Evolutionary conservation across 2,888 invertebrate species (phyloP), one percentile per base, ranked within the genome.

Genomic region (Ischnus inquisitorius): DNA sequence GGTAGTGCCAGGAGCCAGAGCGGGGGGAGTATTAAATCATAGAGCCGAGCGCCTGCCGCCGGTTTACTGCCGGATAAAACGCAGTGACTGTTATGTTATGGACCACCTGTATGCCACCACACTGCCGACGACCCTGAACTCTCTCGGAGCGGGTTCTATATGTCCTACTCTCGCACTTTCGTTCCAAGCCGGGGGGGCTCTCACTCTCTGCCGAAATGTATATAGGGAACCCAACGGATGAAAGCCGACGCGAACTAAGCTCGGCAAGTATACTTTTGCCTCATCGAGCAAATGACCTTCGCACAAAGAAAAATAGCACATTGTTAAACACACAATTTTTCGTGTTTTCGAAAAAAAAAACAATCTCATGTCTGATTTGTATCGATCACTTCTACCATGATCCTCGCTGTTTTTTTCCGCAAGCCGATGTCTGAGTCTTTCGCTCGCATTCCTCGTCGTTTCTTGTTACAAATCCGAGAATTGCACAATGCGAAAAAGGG

Each of bases 81-180:
- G 93, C 92, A 93, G 92, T 91, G 93, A 93, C 93, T 93, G 93
- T 93, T 93, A 93, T 93, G 93, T 93, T 93, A 93, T 93, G 93
- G 93, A 93, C 93, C 93, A 93, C 93, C 93, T 93, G 93, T 93
- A 93, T 93, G 93, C 93, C 93, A 89, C 80, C 67, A 51, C 77
- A 68, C 81, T 12, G 64, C 67, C 82, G 77, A 80, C 93, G 92
- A 92, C 92, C 92, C 92, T 92, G 93, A 93, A 93, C 92, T 85
- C 85, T 75, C 85, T 77, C 83, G 83, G 54, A 46, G 77, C 41
- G 81, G 85, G 76, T 76, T 74, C 60, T 67, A 72, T 60, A 39
- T 25, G 41, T 54, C 19, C 12, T 62, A 74, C 67, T 72, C 75
- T 51, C 75, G 28, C 69, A 4, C 81, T 69, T 51, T 79, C 54